Conservation (phyloP, 2,888 invertebrate genomes). For the Ashinkailepas kermadecensis region DNA sequence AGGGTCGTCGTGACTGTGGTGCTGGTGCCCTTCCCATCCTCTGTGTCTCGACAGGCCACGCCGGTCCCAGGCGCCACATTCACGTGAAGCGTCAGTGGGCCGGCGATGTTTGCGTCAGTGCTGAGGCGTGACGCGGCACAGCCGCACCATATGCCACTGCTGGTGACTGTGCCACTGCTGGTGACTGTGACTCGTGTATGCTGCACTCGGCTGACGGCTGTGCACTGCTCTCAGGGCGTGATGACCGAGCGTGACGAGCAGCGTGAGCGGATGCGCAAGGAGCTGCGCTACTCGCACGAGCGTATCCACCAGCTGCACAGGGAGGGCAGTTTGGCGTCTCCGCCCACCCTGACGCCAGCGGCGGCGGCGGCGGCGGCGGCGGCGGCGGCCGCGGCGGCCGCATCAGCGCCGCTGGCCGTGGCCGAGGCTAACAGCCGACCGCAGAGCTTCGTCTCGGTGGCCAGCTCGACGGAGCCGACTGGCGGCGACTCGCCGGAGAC, state of each 20-base stretch:
- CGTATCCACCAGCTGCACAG: slow-evolving; percentile 47
- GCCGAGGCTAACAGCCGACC: slow-evolving; percentile 31
- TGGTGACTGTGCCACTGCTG: too few species aligned
- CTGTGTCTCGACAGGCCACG: too few species aligned
- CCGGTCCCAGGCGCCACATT: too few species aligned
- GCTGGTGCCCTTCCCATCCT: too few species aligned
- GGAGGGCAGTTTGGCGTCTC: slow-evolving; percentile 26
- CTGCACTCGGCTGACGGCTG: not conserved
- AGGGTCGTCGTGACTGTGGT: too few species aligned
- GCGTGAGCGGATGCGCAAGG: slow-evolving; percentile 60
- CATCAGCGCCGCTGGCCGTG: slow-evolving; percentile 25
- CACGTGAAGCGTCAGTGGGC: too few species aligned
- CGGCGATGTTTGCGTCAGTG: too few species aligned
- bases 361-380: slow-evolving; percentile 14
- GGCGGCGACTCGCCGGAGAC: not conserved
- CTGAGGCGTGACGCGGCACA: too few species aligned
- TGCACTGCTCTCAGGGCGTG: slow-evolving; percentile 49
- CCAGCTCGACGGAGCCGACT: slow-evolving; percentile 26
- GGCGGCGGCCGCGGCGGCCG: not conserved
- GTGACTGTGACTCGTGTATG: too few species aligned
- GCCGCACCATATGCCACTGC: too few species aligned
- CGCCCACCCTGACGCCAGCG: too few species aligned
- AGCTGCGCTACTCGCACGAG: slow-evolving; percentile 62
- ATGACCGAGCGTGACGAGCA: slow-evolving; percentile 68
- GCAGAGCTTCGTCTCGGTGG: slow-evolving; percentile 32